Evolutionary conservation across 2,888 invertebrate genomes (phyloP).

Genomic region (Tiliacea citrago): DNA sequence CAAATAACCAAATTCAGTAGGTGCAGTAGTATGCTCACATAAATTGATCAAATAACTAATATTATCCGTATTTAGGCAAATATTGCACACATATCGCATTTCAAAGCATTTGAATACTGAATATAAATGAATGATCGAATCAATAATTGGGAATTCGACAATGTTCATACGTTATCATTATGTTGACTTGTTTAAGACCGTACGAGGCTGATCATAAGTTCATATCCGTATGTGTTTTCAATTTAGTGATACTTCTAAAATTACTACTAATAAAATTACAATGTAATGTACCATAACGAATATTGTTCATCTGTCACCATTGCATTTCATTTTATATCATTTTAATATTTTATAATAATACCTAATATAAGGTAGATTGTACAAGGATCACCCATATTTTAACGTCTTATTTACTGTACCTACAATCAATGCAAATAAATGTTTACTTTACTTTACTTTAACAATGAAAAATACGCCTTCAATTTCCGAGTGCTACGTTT

Average conservation of each 20-base stretch:
- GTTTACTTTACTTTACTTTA: too few relatives aligned
- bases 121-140: slow-evolving; percentile 3
- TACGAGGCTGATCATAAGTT: background rate
- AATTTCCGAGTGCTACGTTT: background rate
- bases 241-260: background rate
- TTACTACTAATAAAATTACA: too few relatives aligned
- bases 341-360: too few relatives aligned
- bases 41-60: background rate
- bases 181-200: background rate
- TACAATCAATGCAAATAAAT: too few relatives aligned
- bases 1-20: background rate
- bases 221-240: background rate
- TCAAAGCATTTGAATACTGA: slow-evolving; percentile 8
- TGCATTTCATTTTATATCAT: too few relatives aligned
- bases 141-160: background rate
- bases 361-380: too few relatives aligned
- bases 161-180: background rate
- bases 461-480: background rate
- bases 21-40: background rate
- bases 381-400: too few relatives aligned
- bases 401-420: too few relatives aligned
- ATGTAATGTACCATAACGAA: too few relatives aligned
- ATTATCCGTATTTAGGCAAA: slow-evolving; percentile 8
- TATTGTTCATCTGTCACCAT: too few relatives aligned
- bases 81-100: slow-evolving; percentile 8